Evolutionary conservation across 2,888 invertebrate species (phyloP), one percentile per base, ranked within the genome.

Genomic region (Apamea monoglypha): DNA sequence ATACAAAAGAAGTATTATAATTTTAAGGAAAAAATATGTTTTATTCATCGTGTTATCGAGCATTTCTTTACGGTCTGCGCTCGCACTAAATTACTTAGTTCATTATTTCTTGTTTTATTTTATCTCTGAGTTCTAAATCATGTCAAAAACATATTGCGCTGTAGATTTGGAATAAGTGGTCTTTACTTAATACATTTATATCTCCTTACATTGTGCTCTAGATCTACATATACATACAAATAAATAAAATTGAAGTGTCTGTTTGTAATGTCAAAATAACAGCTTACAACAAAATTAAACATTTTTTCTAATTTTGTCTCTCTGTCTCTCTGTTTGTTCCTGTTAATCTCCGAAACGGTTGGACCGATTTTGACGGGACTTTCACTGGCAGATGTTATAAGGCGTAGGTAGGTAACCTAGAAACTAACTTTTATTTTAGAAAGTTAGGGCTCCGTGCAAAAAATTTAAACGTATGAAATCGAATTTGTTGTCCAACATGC

Each of bases 21-120:
- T 72, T 73, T 70, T 70, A 76, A 63, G 40, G n/a, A 50, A 77
- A 61, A 59, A 59, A 56, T 12, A 80, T 77, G 72, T 80, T 83
- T 83, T 76, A 81, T 86, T 81, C 81, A 83, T 76, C 59, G 73
- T 73, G 69, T 56, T 79, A 78, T 18, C 50, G 16, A 66, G 63
- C 47, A 81, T 74, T 73, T 78, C 80, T 88, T 88, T 86, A 90
- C 88, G 89, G 88, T 90, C 74, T 59, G 75, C 64, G 82, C 71
- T 69, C 83, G 63, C 69, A 77, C 47, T 81, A 85, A 89, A 89
- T 90, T 44, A 44, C 44, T 44, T 84, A 83, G 82, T 78, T 84
- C 69, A 82, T 88, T 81, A 82, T 75, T 68, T 63, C 25, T 85
- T 67, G 29, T 73, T 56, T 76, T 53, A 76, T 64, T 75, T 67